Evolutionary conservation across 2,888 invertebrate genomes (phyloP).

Genomic region (Formica aserva): DNA sequence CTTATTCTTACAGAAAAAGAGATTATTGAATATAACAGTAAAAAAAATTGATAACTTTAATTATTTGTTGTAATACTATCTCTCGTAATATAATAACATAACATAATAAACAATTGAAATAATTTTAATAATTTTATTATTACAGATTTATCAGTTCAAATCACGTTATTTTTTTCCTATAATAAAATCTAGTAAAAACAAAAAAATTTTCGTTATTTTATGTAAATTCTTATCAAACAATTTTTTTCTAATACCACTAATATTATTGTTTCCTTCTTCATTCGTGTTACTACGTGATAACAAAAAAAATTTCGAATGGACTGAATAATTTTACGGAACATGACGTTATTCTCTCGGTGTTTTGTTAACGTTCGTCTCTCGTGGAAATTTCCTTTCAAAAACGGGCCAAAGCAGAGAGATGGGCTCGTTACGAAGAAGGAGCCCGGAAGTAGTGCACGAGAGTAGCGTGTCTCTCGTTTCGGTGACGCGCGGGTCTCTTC

Average conservation of each 20-base stretch:
- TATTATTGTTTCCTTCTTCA: not conserved
- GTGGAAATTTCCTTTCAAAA: slow-evolving; percentile 29
- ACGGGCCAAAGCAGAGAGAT: not conserved
- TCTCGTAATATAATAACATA: not conserved
- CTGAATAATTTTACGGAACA: slow-evolving; percentile 25
- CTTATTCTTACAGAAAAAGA: not conserved
- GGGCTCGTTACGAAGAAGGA: not conserved
- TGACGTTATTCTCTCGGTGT: slow-evolving; percentile 17
- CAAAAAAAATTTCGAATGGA: not conserved
- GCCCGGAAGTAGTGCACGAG: slow-evolving; percentile 62
- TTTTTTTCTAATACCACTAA: not conserved
- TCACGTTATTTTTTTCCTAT: not conserved
- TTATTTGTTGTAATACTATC: not conserved
- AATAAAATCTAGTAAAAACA: not conserved
- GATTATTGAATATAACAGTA: not conserved
- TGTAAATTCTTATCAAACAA: not conserved
- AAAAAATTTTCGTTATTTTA: not conserved
- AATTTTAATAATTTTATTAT: not conserved
- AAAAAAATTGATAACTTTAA: not conserved
- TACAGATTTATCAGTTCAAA: not conserved
- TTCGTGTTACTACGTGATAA: not conserved
- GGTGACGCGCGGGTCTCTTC: slow-evolving; percentile 10
- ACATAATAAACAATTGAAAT: not conserved
- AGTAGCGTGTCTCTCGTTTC: slow-evolving; percentile 41
- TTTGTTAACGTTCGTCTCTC: slow-evolving; percentile 23